Conservation (phyloP, 2,888 invertebrate species). For the Leptarthrus brevirostris region DNA sequence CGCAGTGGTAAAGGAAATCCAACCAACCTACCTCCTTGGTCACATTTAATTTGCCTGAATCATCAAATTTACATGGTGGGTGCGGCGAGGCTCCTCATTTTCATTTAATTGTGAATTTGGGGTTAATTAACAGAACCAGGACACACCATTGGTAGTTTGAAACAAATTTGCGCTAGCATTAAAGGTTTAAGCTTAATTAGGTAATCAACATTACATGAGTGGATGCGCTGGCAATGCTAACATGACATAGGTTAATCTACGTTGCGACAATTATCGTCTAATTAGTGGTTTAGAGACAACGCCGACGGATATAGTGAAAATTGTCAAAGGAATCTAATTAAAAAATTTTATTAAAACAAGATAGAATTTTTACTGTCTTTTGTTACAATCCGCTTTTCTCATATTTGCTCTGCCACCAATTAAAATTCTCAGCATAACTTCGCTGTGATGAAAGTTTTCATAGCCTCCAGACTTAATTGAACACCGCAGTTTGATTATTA, state of each 20-base stretch:
- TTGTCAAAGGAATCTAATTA: too few relatives aligned
- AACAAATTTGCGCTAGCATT: slow-evolving; percentile 23
- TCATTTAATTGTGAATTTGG: slow-evolving; percentile 30
- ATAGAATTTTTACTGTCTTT: too few relatives aligned
- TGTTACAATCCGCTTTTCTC: too few relatives aligned
- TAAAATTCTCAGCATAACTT: slow-evolving; percentile 18
- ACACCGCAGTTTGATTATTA: slow-evolving; percentile 34
- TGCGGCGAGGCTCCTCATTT: slow-evolving; percentile 11
- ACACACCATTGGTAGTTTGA: slow-evolving; percentile 26
- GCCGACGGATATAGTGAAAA: too few relatives aligned
- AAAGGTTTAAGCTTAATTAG: slow-evolving; percentile 29
- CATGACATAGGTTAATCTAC: too few relatives aligned
- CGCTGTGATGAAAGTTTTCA: neutral
- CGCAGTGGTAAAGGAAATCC: neutral
- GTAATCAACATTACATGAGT: slow-evolving; percentile 12
- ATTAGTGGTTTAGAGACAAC: too few relatives aligned
- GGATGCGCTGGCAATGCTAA: neutral
- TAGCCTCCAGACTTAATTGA: slow-evolving; percentile 24
- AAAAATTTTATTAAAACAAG: too few relatives aligned
- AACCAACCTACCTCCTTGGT: neutral
- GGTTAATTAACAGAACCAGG: slow-evolving; percentile 19
- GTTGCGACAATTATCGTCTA: too few relatives aligned
- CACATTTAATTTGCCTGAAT: slow-evolving; percentile 28
- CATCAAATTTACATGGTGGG: slow-evolving; percentile 33
- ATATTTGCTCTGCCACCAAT: neutral